phyloP scores from a whole-genome alignment of 1,140 invertebrate genomes.

The Cephus cinctus region DNA sequence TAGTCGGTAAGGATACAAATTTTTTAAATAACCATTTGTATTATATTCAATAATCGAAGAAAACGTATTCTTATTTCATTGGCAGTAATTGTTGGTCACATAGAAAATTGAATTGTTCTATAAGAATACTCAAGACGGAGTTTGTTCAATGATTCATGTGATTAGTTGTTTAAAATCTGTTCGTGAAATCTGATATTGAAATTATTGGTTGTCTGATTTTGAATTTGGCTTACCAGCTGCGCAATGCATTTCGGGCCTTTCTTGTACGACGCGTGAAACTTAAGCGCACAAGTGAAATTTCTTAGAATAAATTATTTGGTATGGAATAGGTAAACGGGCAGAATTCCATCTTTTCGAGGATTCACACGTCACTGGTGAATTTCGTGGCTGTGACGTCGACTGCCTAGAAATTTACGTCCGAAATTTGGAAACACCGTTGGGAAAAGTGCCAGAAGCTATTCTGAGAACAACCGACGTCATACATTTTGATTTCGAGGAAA shows the following conservation, averaged over 20 bases:
- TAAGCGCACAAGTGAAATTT: constrained; percentile 4
- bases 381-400: constrained; percentile 47
- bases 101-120: not conserved
- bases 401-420: constrained; percentile 44
- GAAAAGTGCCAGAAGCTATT: constrained; percentile 46
- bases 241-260: not conserved
- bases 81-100: not conserved
- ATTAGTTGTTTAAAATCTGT: not conserved
- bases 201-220: not conserved
- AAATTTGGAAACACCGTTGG: constrained; percentile 48
- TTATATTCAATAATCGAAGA: constrained; percentile 2
- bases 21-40: not conserved
- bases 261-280: not conserved
- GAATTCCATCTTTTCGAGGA: constrained; percentile 50
- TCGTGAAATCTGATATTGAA: not conserved
- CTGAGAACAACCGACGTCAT: constrained; percentile 47
- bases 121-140: no score
- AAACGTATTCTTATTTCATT: constrained; percentile 7
- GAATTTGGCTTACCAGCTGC: not conserved
- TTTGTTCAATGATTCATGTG: not conserved
- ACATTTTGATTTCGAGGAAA: constrained; percentile 33
- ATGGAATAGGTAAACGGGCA: constrained; percentile 39
- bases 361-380: constrained; percentile 45
- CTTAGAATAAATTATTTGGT: no score
- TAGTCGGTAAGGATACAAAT: constrained; percentile 40